A percentile compares a stretch with the other conserved stretches of the same genome.
phyloP scores from a whole-genome alignment of 2,113 vertebrate species.

The Sturnus vulgaris region DNA sequence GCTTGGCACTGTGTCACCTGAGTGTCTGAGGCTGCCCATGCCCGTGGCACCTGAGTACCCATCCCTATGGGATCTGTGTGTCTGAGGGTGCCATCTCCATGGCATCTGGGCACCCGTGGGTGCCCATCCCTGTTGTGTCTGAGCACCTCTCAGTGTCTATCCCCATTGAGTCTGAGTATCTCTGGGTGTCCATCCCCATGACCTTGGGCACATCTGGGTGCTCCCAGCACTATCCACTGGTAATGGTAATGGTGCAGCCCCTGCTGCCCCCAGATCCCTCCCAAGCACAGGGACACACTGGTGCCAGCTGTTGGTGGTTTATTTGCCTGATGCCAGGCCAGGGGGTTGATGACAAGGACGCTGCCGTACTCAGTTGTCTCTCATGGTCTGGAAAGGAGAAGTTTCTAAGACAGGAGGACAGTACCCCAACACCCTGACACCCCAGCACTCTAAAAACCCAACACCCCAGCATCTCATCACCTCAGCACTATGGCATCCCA shows the following conservation, averaged over 20 bases:
- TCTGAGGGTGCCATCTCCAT: background rate
- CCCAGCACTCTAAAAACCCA: background rate
- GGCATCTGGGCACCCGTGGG: too few species aligned
- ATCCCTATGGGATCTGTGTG: fast-evolving
- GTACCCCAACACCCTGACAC: background rate
- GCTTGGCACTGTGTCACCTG: too few species aligned
- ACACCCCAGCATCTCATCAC: background rate
- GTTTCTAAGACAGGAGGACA: background rate
- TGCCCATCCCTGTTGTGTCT: background rate
- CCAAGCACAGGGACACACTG: background rate
- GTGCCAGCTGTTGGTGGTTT: background rate
- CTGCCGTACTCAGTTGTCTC: background rate
- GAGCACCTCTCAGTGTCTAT: too few species aligned
- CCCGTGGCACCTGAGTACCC: fast-evolving
- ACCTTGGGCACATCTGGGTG: background rate
- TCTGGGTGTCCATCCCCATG: fast-evolving
- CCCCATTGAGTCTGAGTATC: background rate
- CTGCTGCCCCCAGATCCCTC: background rate
- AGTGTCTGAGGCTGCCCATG: background rate
- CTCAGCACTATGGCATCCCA: background rate
- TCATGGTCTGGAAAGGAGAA: background rate
- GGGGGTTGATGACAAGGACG: fast-evolving
- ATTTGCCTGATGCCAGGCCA: fast-evolving
- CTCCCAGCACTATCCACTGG: background rate
- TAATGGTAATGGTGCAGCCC: too few species aligned